phyloP scores from a whole-genome alignment of 2,113 vertebrate genomes.

The Ivindomyrus marchei region DNA sequence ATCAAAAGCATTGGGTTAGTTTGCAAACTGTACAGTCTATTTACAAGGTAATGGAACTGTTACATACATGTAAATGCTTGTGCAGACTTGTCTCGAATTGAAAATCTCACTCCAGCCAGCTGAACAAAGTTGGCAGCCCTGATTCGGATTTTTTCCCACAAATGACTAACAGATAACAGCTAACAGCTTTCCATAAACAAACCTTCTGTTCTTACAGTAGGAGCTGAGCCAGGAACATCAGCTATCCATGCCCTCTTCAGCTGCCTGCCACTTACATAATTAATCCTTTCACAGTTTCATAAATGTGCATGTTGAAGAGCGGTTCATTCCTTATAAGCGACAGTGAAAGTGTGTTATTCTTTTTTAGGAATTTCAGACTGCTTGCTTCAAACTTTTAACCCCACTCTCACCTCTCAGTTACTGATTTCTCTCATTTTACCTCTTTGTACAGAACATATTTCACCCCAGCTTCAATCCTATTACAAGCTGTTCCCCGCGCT shows the following conservation, averaged over 20 bases:
- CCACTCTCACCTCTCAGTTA: constrained; percentile 3
- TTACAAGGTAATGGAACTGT: background rate
- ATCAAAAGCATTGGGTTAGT: background rate
- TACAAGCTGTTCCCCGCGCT: background rate
- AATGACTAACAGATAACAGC: background rate
- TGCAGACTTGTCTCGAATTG: background rate
- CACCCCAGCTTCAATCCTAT: background rate
- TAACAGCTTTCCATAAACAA: background rate
- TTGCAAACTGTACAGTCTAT: background rate
- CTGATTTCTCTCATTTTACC: background rate
- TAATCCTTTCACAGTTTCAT: background rate
- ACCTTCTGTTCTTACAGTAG: background rate
- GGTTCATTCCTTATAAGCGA: background rate
- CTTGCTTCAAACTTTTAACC: background rate
- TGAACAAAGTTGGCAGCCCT: background rate
- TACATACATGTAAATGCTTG: background rate
- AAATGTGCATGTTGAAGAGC: background rate
- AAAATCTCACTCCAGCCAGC: background rate
- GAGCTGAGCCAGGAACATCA: background rate
- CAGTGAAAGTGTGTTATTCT: background rate
- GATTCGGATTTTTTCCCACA: background rate
- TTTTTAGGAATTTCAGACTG: background rate
- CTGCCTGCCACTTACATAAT: background rate
- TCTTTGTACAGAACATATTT: constrained; percentile 6
- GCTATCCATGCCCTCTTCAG: background rate